These are phyloP conservation scores for Nyctereutes procyonoides DNA, from an alignment of 2,113 vertebrate species.

Conservation along the genomic window DNA sequence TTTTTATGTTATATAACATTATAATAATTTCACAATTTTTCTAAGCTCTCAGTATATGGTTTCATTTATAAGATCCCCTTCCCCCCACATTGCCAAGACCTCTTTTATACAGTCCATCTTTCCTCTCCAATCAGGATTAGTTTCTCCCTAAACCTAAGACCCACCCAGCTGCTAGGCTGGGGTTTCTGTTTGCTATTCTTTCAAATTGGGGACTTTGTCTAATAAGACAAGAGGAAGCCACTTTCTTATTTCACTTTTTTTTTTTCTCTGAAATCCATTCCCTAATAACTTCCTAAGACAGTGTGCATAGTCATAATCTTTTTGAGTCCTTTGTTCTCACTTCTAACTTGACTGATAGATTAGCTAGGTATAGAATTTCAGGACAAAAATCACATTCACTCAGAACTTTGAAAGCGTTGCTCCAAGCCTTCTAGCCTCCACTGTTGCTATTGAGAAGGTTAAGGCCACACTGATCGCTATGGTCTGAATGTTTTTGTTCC, in stretches of 20 bases:
- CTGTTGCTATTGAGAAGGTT: not conserved
- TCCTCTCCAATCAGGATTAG: not conserved
- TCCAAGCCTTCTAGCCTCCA: not conserved
- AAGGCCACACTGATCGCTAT: not conserved
- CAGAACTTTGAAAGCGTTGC: not conserved
- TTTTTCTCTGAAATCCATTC: not conserved
- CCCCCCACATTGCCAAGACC: not conserved
- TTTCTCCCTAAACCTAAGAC: not conserved
- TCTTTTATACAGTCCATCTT: not conserved
- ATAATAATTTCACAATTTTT: not conserved
- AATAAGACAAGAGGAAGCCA: not conserved
- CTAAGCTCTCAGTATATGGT: not conserved
- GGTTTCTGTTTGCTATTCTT: not conserved
- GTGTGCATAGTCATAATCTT: not conserved
- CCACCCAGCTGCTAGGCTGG: not conserved
- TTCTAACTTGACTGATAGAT: not conserved
- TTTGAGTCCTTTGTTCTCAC: constrained; percentile 21
- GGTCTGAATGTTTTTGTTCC: not conserved
- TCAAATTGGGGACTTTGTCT: not conserved
- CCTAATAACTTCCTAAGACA: not conserved
- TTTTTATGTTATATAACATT: not conserved
- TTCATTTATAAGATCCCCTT: not conserved
- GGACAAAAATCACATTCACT: constrained; percentile 16
- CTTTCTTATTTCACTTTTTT: constrained; percentile 33
- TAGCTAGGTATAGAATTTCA: constrained; percentile 32